Evolutionary conservation across 2,888 invertebrate genomes (phyloP).

Genomic region (Andrena dorsata): DNA sequence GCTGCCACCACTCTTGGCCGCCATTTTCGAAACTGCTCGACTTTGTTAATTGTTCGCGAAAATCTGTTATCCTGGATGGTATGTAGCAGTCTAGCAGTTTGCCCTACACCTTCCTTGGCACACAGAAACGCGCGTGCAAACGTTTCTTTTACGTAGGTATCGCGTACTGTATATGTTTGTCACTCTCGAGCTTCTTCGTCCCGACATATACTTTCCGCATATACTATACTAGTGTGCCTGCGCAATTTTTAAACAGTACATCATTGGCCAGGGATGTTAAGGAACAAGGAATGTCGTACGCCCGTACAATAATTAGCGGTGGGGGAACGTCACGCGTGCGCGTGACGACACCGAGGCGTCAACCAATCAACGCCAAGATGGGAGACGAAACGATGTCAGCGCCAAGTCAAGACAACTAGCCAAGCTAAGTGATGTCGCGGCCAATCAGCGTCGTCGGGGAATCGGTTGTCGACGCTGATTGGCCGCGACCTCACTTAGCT

Average conservation of each 20-base stretch:
- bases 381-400: too few relatives aligned
- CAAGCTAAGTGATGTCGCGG: too few relatives aligned
- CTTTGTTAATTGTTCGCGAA: slow-evolving; percentile 36
- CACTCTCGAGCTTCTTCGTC: not conserved
- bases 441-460: too few relatives aligned
- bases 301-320: too few relatives aligned
- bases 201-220: not conserved
- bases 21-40: slow-evolving; percentile 87
- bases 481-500: too few relatives aligned
- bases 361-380: too few relatives aligned
- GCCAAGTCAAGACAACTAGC: too few relatives aligned
- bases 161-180: slow-evolving; percentile 16
- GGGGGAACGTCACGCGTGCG: too few relatives aligned
- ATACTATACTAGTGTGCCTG: not conserved
- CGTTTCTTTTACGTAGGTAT: slow-evolving; percentile 10
- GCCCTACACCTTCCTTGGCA: not conserved
- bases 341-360: too few relatives aligned
- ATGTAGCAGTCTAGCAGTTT: not conserved
- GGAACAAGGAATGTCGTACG: too few relatives aligned
- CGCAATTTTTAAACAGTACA: slow-evolving; percentile 17
- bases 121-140: not conserved
- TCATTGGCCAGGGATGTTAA: too few relatives aligned
- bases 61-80: slow-evolving; percentile 8
- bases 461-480: too few relatives aligned
- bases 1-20: slow-evolving; percentile 93